A percentile compares a stretch with the other conserved stretches of the same genome.
These are phyloP conservation scores for Ptychoptera albimana DNA, from an alignment of 2,888 invertebrate species.

Conservation along the genomic window DNA sequence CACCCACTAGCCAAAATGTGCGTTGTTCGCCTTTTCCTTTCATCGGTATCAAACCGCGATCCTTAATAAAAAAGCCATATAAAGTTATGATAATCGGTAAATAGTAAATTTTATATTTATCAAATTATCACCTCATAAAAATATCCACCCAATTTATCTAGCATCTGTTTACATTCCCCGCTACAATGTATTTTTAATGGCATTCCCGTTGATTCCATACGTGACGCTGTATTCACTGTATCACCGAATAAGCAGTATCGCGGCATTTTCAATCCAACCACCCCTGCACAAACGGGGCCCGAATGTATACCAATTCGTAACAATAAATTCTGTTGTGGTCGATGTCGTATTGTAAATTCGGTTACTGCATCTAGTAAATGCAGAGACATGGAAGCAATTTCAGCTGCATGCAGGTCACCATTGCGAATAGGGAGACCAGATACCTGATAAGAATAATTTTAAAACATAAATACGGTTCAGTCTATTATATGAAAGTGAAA, in stretches of 20 bases:
- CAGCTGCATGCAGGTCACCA: conserved; percentile 78
- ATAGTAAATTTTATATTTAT: too few relatives aligned
- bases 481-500: too few relatives aligned
- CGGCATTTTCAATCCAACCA: conserved; percentile 87
- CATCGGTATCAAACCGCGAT: conserved; percentile 62
- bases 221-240: conserved; percentile 79
- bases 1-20: conserved; percentile 72
- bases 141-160: conserved; percentile 61
- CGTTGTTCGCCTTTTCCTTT: conserved; percentile 72
- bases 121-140: conserved; percentile 24
- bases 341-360: conserved; percentile 75
- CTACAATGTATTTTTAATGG: conserved; percentile 76
- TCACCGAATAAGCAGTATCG: conserved; percentile 80
- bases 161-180: conserved; percentile 46
- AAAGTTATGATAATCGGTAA: too few relatives aligned
- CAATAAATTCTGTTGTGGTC: conserved; percentile 67
- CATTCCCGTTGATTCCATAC: conserved; percentile 75
- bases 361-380: conserved; percentile 69
- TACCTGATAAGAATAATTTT: conserved; percentile 34
- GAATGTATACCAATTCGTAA: conserved; percentile 86
- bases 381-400: conserved; percentile 87
- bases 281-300: conserved; percentile 82
- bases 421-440: conserved; percentile 81
- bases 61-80: conserved; percentile 17
- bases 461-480: conserved; percentile 5